These are phyloP conservation scores for Platichthys flesus DNA, from an alignment of 2,113 vertebrate genomes.

Conservation along the genomic window DNA sequence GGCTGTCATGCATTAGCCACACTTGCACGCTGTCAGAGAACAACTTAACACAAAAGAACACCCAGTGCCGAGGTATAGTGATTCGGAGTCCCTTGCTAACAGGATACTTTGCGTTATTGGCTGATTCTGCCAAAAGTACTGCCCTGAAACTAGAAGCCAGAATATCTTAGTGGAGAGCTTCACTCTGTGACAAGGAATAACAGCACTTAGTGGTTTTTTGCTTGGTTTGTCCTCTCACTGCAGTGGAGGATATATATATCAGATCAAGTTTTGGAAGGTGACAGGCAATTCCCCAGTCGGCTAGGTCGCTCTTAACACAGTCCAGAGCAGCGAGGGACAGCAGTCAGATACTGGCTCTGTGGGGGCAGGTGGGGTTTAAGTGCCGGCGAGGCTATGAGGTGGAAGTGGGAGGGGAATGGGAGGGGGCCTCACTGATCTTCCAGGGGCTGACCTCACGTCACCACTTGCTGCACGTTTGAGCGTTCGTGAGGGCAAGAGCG, in stretches of 20 bases:
- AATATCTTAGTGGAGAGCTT: constrained; percentile 53
- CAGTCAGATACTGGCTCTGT: constrained; percentile 58
- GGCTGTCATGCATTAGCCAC: constrained; percentile 18
- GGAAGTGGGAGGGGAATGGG: not conserved
- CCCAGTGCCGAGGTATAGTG: not conserved
- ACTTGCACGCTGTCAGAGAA: not conserved
- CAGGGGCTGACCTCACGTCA: constrained; percentile 76
- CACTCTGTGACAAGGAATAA: constrained; percentile 47
- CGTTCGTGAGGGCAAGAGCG: constrained; percentile 86
- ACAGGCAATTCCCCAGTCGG: constrained; percentile 71
- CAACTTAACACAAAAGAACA: constrained; percentile 7
- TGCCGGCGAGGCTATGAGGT: constrained; percentile 46
- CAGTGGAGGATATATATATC: constrained; percentile 36
- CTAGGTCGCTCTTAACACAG: constrained; percentile 59
- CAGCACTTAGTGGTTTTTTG: constrained; percentile 82
- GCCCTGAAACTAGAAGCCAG: constrained; percentile 40
- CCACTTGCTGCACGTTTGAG: constrained; percentile 87
- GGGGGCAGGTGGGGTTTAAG: constrained; percentile 46
- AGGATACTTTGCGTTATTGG: constrained; percentile 7
- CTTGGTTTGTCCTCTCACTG: constrained; percentile 49
- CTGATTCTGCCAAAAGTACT: constrained; percentile 36
- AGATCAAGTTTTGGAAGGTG: constrained; percentile 60
- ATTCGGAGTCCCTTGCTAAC: not conserved
- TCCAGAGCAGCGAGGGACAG: constrained; percentile 56
- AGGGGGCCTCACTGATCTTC: not conserved